Evolutionary conservation across 1,140 invertebrate genomes (phyloP).

Genomic region (Formica exsecta): DNA sequence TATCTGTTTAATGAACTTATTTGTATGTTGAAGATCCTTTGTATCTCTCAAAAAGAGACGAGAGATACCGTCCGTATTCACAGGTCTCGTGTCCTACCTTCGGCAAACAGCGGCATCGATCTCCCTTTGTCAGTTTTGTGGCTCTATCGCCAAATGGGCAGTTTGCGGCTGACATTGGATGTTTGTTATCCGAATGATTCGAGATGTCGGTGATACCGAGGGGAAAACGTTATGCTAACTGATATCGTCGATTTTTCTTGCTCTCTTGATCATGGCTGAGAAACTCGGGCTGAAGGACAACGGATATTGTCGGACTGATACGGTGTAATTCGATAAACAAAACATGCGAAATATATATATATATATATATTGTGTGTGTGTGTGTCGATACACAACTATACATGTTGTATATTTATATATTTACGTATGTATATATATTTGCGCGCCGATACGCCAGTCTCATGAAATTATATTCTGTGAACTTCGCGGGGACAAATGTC

Average conservation of each 20-base stretch:
- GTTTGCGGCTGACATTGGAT: background rate
- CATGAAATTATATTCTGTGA: slow-evolving; percentile 22
- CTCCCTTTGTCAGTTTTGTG: background rate
- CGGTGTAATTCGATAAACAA: slow-evolving; percentile 33
- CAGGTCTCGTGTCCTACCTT: slow-evolving; percentile 20
- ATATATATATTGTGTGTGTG: too few relatives aligned
- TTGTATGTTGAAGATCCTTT: background rate
- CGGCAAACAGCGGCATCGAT: slow-evolving; percentile 39
- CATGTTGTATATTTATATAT: background rate
- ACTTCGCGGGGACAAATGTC: slow-evolving; percentile 9
- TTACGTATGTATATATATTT: background rate
- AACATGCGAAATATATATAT: background rate
- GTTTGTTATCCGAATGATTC: background rate
- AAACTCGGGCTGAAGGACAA: slow-evolving; percentile 13
- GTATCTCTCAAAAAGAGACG: too few relatives aligned
- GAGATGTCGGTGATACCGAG: background rate
- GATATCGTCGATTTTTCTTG: background rate
- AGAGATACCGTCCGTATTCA: slow-evolving; percentile 10
- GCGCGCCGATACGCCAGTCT: slow-evolving; percentile 1
- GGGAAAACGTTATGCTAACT: background rate
- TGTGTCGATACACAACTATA: background rate
- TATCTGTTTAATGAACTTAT: background rate
- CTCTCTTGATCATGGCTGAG: background rate
- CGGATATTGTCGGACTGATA: slow-evolving; percentile 17
- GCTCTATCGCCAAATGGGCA: background rate